Base-by-base conservation (phyloP, 2,888 invertebrate genomes). In the Mythimna lalbum region DNA sequence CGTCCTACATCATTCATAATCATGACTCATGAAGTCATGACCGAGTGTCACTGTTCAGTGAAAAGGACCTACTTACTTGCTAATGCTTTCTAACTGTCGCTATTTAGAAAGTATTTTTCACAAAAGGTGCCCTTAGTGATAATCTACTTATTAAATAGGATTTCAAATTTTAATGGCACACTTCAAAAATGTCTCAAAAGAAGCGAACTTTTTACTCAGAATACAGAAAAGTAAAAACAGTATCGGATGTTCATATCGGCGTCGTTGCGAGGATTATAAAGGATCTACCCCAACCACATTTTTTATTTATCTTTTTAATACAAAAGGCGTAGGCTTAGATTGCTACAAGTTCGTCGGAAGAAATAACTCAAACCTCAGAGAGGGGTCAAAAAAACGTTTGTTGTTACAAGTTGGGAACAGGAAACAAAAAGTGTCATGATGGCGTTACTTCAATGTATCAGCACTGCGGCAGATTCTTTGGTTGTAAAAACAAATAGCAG, bases 301-400 rank as follows among this genome's bases (percentile, higher is more conserved):
- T 87, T 86, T 87, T 82, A 72, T 76, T 60, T 70, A 69, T 75
- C 65, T 77, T 70, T 81, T 81, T 75, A 65, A 77, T 69, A 82
- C 76, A 70, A 83, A 66, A 77, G 71, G 80, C 80, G 74, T 75
- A 80, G 77, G 79, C 80, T 79, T 78, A 69, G 69, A 61, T 75
- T 71, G 80, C 74, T 75, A 59, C 80, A 84, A 82, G 82, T 80
- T 82, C 83, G 86, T 86, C 88, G 91, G 90, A 91, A 91, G 91
- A 90, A 87, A 92, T 91, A 92, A 89, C 85, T 90, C 89, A 90
- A 83, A 84, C 80, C 76, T 79, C 78, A 85, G 85, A 80, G 86
- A 80, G 80, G 78, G 74, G 75, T 83, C 76, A 83, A 82, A 85
- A 87, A 85, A 81, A 78, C 66, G 80, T 80, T 84, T 89, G 88